Evolutionary conservation across 2,888 invertebrate species (phyloP).

Genomic region (Mesoligia furuncula): DNA sequence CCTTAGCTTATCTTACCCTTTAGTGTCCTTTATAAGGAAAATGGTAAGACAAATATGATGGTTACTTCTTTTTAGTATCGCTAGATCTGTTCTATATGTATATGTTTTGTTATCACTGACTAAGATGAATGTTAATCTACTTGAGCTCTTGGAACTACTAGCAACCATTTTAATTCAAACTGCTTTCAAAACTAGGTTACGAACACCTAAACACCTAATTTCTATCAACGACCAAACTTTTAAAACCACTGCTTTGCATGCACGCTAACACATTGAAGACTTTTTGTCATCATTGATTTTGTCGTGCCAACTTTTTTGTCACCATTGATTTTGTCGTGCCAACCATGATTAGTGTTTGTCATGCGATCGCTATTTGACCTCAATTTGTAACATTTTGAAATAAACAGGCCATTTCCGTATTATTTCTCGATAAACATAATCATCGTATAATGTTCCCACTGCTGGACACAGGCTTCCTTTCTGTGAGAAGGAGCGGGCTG

Average conservation of each 20-base stretch:
- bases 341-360: conserved; percentile 6
- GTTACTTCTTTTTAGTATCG: neutral
- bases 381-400: conserved; percentile 10
- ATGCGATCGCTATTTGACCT: conserved; percentile 30
- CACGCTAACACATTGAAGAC: neutral
- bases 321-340: conserved; percentile 8
- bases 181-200: neutral
- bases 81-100: neutral
- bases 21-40: conserved; percentile 33
- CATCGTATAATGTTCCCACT: neutral
- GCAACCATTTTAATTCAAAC: no score
- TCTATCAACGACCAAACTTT: neutral
- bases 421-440: neutral
- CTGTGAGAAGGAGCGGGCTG: neutral
- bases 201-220: neutral
- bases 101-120: neutral
- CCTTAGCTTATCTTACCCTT: conserved; percentile 15
- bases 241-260: neutral
- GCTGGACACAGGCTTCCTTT: neutral
- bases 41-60: neutral
- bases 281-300: conserved; percentile 9
- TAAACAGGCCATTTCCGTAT: conserved; percentile 21
- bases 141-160: neutral
- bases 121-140: neutral
- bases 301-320: neutral